phyloP scores from a whole-genome alignment of 1,140 invertebrate species.

The Ylistrum balloti region DNA sequence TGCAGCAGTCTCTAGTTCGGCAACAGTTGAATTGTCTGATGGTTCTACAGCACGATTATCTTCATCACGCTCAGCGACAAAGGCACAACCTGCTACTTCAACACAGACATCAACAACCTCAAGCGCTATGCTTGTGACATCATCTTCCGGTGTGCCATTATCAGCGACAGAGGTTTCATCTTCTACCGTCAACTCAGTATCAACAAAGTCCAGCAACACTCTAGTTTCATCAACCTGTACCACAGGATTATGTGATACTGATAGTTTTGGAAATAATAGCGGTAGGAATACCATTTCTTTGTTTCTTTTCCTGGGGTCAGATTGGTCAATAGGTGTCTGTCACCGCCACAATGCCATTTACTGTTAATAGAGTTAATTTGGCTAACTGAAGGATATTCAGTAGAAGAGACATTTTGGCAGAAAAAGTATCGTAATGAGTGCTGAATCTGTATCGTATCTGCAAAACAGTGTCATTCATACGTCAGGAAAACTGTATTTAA shows the following conservation, averaged over 20 bases:
- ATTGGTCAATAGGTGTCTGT: background rate
- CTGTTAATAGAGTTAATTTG: no score
- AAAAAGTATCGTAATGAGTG: no score
- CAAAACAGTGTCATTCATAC: no score
- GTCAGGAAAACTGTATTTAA: no score
- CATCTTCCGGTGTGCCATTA: background rate
- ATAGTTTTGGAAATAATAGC: slow-evolving; percentile 3
- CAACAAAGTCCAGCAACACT: background rate
- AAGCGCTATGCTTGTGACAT: background rate
- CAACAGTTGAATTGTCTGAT: no score
- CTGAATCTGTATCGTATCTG: no score
- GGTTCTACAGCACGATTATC: no score
- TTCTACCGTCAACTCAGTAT: background rate
- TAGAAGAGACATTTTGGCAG: no score
- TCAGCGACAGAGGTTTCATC: background rate
- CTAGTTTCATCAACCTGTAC: background rate
- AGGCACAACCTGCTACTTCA: background rate
- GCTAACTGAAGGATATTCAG: no score
- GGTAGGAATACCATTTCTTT: background rate
- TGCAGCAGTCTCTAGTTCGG: background rate
- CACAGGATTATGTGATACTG: background rate
- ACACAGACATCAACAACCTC: background rate
- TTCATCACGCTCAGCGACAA: background rate
- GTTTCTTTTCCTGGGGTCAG: background rate
- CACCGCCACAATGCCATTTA: no score